Evolutionary conservation across 2,888 invertebrate species (phyloP).

Genomic region (Rotaria socialis): DNA sequence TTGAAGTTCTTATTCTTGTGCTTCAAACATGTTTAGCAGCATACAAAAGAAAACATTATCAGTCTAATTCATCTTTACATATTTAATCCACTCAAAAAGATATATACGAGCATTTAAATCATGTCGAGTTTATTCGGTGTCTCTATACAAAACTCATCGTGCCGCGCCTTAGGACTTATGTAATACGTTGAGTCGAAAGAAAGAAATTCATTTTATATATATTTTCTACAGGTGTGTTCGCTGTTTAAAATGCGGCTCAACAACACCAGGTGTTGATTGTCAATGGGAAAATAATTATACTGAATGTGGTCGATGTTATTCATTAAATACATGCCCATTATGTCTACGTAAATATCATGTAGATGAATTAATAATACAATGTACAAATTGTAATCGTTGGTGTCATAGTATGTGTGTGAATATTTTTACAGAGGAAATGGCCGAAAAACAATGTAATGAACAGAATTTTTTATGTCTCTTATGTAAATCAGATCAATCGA

Average conservation of each 20-base stretch:
- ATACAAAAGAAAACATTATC: no score
- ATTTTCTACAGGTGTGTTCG: conserved; percentile 67
- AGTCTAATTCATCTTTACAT: no score
- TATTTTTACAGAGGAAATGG: conserved; percentile 79
- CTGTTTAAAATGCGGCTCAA: conserved; percentile 80
- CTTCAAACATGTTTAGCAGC: no score
- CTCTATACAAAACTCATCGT: no score
- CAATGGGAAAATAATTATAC: conserved; percentile 79
- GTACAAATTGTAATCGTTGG: conserved; percentile 85
- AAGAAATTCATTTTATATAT: neutral
- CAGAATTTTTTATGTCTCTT: conserved; percentile 38
- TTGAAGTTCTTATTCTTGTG: no score
- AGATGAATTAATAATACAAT: conserved; percentile 89
- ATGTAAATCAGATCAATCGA: conserved; percentile 19
- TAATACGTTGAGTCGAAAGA: no score
- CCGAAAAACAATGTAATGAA: conserved; percentile 61
- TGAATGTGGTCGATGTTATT: conserved; percentile 90
- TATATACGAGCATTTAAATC: no score
- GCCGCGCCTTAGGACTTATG: no score
- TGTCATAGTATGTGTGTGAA: conserved; percentile 85
- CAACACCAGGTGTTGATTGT: conserved; percentile 60
- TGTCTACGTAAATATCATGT: conserved; percentile 80
- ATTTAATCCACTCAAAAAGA: no score
- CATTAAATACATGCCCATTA: conserved; percentile 77
- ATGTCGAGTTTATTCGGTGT: no score